These are phyloP conservation scores for Ectemnius lituratus DNA, from an alignment of 2,888 invertebrate genomes.

Conservation along the genomic window DNA sequence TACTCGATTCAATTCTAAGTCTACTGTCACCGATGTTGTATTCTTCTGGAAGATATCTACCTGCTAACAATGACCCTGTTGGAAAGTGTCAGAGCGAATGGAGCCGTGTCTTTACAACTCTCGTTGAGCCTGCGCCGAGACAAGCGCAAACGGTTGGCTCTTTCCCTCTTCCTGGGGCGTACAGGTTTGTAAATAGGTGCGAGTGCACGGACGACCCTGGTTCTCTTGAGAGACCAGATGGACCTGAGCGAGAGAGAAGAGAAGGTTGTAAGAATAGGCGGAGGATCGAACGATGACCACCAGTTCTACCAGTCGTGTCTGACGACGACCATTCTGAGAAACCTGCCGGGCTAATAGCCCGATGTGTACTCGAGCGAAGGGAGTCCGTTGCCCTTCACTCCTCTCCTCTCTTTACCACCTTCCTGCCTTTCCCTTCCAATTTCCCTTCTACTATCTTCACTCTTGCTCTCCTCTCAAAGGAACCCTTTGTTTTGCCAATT, in stretches of 20 bases:
- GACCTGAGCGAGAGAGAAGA: conserved; percentile 42
- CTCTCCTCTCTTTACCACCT: not conserved
- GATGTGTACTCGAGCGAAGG: conserved; percentile 56
- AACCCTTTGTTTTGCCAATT: no score
- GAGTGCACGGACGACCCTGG: conserved; percentile 14
- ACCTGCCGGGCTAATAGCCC: conserved; percentile 64
- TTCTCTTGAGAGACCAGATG: not conserved
- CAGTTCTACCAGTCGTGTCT: conserved; percentile 56
- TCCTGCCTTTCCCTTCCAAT: not conserved
- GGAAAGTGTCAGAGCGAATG: conserved; percentile 22
- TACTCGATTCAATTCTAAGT: not conserved
- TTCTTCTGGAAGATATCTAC: not conserved
- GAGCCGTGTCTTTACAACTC: conserved; percentile 50
- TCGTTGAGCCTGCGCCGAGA: conserved; percentile 54
- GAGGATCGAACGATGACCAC: conserved; percentile 42
- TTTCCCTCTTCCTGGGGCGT: conserved; percentile 46
- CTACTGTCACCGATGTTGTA: not conserved
- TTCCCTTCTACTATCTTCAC: not conserved
- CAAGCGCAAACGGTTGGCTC: not conserved
- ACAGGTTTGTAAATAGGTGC: conserved; percentile 15
- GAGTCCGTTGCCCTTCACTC: conserved; percentile 56
- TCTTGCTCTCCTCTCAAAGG: not conserved
- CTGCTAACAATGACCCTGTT: conserved; percentile 19
- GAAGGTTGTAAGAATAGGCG: conserved; percentile 44
- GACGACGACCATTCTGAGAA: conserved; percentile 63